Evolutionary conservation across 2,797 vertebrate species (phyloP).

Genomic region (Pristis pectinata): DNA sequence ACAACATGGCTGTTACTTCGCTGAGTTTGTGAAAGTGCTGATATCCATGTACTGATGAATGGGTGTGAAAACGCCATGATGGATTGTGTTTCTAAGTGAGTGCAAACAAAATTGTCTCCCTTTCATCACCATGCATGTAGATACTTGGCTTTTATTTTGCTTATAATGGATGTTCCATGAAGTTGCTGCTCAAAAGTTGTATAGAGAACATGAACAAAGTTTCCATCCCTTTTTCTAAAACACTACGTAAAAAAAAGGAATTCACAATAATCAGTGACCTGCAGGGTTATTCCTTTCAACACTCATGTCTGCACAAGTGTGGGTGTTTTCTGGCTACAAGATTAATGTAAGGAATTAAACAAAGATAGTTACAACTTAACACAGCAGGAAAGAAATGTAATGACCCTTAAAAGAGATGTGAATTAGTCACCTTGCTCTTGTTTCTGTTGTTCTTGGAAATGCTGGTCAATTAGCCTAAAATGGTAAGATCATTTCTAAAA

Average conservation of each 20-base stretch:
- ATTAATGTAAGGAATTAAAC: constrained; percentile 19
- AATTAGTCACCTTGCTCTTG: neutral
- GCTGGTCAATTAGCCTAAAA: neutral
- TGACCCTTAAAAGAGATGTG: neutral
- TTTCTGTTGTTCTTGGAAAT: neutral
- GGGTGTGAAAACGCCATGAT: constrained; percentile 26
- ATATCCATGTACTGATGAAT: constrained; percentile 33
- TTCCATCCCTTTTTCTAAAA: neutral
- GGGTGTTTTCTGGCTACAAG: neutral
- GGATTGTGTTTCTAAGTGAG: constrained; percentile 28
- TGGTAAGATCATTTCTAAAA: neutral
- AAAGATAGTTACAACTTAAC: constrained; percentile 9
- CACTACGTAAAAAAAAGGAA: constrained; percentile 3
- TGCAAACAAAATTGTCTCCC: constrained; percentile 31
- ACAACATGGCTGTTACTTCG: constrained; percentile 17
- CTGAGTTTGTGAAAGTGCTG: constrained; percentile 9
- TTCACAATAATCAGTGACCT: constrained; percentile 32
- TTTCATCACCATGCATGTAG: constrained; percentile 26
- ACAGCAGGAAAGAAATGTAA: constrained; percentile 5
- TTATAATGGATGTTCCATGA: constrained; percentile 10
- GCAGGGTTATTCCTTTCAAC: neutral
- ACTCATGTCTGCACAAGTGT: constrained; percentile 5
- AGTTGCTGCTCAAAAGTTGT: neutral
- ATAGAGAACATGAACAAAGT: neutral
- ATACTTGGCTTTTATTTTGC: constrained; percentile 10